Evolutionary conservation across 2,797 vertebrate genomes (phyloP).

Genomic region (Sebastes aleutianus): DNA sequence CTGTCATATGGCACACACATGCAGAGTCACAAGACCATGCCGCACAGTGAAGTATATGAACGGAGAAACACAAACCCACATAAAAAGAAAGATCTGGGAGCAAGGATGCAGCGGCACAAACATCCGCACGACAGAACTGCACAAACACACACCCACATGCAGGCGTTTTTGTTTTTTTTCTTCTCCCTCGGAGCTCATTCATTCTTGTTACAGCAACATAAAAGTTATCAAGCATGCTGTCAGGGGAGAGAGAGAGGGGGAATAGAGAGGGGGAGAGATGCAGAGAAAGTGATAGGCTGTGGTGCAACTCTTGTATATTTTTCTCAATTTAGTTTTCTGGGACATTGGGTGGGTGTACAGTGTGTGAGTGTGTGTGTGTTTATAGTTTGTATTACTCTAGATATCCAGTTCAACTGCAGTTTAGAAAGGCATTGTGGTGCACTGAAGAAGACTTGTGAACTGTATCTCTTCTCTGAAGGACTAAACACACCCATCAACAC

Average conservation of each 20-base stretch:
- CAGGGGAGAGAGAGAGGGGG: constrained; percentile 6
- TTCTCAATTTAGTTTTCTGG: constrained; percentile 54
- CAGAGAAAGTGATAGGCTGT: constrained; percentile 25
- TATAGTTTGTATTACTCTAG: constrained; percentile 6
- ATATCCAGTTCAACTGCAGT: constrained; percentile 8
- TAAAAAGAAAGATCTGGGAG: constrained; percentile 16
- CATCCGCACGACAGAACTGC: not conserved
- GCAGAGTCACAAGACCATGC: constrained; percentile 15
- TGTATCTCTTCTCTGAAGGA: not conserved
- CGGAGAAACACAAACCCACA: not conserved
- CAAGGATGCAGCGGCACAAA: not conserved
- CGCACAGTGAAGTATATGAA: constrained; percentile 20
- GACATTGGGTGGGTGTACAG: constrained; percentile 12
- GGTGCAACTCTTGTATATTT: constrained; percentile 44
- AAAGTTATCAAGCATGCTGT: constrained; percentile 57
- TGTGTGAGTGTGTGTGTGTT: constrained; percentile 14
- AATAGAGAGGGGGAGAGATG: not conserved
- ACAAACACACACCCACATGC: not conserved
- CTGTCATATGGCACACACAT: constrained; percentile 51
- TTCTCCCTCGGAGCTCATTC: constrained; percentile 51
- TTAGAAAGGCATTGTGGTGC: constrained; percentile 4
- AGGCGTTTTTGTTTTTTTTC: not conserved
- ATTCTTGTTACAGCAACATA: constrained; percentile 64
- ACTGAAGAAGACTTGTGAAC: not conserved
- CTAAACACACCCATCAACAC: not conserved